Conservation (phyloP, 2,888 invertebrate species). For the Bugula neritina region DNA sequence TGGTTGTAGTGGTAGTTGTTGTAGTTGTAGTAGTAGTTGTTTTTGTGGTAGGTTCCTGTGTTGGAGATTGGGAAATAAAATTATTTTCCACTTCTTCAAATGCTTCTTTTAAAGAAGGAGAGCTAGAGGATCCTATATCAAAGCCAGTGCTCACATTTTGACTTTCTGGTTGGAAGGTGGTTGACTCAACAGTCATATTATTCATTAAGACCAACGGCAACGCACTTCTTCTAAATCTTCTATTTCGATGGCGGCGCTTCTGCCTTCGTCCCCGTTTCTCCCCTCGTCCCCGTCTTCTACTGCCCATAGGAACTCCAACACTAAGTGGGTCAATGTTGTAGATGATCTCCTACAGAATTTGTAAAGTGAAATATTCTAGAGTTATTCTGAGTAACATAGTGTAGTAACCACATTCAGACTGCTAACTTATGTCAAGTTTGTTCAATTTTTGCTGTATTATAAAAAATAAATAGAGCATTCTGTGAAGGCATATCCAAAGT, state of each 20-base stretch:
- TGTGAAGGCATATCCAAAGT: too few species aligned
- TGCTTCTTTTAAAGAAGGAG: not conserved
- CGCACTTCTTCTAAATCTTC: not conserved
- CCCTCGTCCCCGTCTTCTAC: not conserved
- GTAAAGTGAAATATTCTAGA: too few species aligned
- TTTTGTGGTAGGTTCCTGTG: not conserved
- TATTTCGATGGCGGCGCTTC: too few species aligned
- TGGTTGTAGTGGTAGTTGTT: not conserved
- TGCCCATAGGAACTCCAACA: not conserved
- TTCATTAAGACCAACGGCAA: not conserved
- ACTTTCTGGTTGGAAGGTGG: not conserved
- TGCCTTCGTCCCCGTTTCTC: not conserved
- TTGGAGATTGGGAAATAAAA: too few species aligned
- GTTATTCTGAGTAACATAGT: too few species aligned
- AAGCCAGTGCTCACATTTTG: not conserved
- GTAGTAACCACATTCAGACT: too few species aligned
- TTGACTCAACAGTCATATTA: not conserved
- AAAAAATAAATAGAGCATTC: too few species aligned
- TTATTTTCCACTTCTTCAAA: not conserved
- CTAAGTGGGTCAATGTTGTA: constrained; percentile 21
- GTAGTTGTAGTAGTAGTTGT: not conserved
- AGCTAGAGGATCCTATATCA: too few species aligned
- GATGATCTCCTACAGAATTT: constrained; percentile 20
- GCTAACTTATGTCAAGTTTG: too few species aligned
- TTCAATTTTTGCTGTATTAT: too few species aligned